Percentiles rank a stretch among this genome's conserved stretches.
phyloP scores from a whole-genome alignment of 2,797 vertebrate species.

The Epinephelus malabaricus region DNA sequence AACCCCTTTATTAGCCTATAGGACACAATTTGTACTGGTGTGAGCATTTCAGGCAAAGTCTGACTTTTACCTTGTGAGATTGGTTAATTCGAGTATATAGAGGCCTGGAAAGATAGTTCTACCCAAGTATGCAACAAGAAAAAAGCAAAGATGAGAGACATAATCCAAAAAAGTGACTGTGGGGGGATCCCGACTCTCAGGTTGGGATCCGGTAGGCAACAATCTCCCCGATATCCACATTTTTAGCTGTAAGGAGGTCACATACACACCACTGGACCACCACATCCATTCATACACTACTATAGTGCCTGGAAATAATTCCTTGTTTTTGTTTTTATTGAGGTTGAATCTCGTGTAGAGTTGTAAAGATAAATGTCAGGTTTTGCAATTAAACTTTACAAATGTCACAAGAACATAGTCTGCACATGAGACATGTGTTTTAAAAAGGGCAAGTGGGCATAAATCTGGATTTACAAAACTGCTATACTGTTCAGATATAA shows the following conservation, averaged over 20 bases:
- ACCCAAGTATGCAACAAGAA: background rate
- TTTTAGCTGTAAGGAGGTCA: background rate
- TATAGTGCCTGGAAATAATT: fast-evolving
- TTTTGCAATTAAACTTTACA: slow-evolving; percentile 50
- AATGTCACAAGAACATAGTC: slow-evolving; percentile 45
- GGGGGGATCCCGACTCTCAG: too few species aligned
- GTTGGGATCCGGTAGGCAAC: background rate
- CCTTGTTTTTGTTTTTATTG: background rate
- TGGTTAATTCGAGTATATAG: background rate
- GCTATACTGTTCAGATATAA: slow-evolving; percentile 14
- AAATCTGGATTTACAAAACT: background rate
- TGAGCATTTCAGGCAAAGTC: background rate
- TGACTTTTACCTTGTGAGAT: background rate
- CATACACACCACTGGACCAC: background rate
- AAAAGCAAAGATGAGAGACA: background rate
- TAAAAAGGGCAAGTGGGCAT: slow-evolving; percentile 47
- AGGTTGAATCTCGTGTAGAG: slow-evolving; percentile 13
- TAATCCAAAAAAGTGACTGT: background rate
- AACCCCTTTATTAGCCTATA: background rate
- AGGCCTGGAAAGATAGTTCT: background rate
- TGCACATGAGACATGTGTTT: background rate
- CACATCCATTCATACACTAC: background rate
- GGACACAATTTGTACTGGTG: background rate
- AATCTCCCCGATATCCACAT: background rate
- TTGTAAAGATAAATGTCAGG: slow-evolving; percentile 63